Evolutionary conservation across 2,797 vertebrate species (phyloP).

Genomic region (Xerus rutilus): DNA sequence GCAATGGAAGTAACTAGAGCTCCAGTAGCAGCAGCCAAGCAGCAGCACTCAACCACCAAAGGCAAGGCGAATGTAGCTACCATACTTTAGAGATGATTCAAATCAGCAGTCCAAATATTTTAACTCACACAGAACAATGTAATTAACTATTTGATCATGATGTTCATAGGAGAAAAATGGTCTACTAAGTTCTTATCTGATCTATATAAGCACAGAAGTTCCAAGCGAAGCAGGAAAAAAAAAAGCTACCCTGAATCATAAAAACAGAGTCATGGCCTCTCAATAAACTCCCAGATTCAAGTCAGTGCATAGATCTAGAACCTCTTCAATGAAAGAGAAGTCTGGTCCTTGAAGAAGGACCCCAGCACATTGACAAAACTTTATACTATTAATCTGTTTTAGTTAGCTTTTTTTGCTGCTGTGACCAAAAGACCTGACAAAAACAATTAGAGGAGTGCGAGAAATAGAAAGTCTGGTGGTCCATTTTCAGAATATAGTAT

Average conservation of each 20-base stretch:
- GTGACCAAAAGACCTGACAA: no score
- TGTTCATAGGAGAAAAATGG: not conserved
- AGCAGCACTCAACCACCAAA: not conserved
- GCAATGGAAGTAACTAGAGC: not conserved
- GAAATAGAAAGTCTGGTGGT: no score
- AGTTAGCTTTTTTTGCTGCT: no score
- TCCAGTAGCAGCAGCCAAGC: not conserved
- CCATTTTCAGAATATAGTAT: no score
- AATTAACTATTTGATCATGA: not conserved
- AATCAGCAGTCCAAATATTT: not conserved
- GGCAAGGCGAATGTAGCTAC: not conserved
- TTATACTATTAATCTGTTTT: not conserved
- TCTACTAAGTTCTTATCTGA: not conserved
- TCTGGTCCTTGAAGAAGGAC: not conserved
- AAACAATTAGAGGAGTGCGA: no score
- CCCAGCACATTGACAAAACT: not conserved
- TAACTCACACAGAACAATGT: not conserved
- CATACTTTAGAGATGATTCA: not conserved
- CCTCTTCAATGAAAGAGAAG: not conserved
- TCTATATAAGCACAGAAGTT: not conserved
- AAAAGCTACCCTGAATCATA: not conserved
- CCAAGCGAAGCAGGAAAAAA: not conserved
- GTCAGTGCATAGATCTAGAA: not conserved
- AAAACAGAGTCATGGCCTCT: not conserved
- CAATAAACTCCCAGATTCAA: not conserved